These are phyloP conservation scores for Heterotis niloticus DNA, from an alignment of 2,113 vertebrate species.

Conservation along the genomic window DNA sequence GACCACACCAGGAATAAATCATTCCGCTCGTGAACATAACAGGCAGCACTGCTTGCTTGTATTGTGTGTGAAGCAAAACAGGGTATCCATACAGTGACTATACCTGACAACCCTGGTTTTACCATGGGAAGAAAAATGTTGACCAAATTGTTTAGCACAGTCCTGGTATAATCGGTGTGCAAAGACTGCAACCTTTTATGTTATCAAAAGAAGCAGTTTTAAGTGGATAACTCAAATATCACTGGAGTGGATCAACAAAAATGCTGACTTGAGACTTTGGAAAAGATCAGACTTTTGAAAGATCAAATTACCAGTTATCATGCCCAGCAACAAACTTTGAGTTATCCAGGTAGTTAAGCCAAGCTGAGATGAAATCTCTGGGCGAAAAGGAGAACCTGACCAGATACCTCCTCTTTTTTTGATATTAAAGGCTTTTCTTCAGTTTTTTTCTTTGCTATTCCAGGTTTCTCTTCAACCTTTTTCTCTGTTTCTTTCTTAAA, in stretches of 20 bases:
- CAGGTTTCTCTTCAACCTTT: conserved; percentile 32
- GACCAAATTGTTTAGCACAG: background rate
- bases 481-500: conserved; percentile 35
- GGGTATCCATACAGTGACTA: background rate
- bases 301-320: conserved; percentile 27
- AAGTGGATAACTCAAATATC: conserved; percentile 54
- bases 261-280: conserved; percentile 6
- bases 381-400: conserved; percentile 41
- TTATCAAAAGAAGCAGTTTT: background rate
- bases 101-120: no score
- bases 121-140: background rate
- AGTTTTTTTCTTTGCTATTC: conserved; percentile 19
- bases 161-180: background rate
- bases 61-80: background rate
- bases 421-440: conserved; percentile 39
- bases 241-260: conserved; percentile 20
- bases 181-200: background rate
- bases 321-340: conserved; percentile 34
- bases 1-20: background rate
- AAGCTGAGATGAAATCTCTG: conserved; percentile 42
- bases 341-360: conserved; percentile 42
- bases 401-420: conserved; percentile 45
- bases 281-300: conserved; percentile 17
- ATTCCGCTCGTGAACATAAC: no score
- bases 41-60: no score